A percentile compares a stretch with the other conserved stretches of the same genome.
Evolutionary conservation across 2,113 vertebrate genomes (phyloP).

Genomic region (Tenrec ecaudatus): DNA sequence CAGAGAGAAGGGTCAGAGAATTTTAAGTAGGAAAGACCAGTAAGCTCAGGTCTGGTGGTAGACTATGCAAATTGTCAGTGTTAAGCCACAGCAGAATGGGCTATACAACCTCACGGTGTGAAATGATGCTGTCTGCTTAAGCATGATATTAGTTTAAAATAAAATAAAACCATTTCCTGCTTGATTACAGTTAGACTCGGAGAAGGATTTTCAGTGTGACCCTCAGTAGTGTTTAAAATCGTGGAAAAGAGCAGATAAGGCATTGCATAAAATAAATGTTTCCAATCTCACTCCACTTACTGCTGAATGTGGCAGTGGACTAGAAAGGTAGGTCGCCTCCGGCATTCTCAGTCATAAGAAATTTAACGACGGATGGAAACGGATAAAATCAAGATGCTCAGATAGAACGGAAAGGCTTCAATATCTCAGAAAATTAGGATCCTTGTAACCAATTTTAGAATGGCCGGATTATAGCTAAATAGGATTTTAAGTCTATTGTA

Average conservation of each 20-base stretch:
- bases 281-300: slow-evolving; percentile 84
- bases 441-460: slow-evolving; percentile 85
- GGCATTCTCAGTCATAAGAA: slow-evolving; percentile 84
- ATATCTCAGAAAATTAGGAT: slow-evolving; percentile 86
- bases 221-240: slow-evolving; percentile 83
- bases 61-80: slow-evolving; percentile 61
- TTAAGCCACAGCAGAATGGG: slow-evolving; percentile 69
- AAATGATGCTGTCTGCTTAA: slow-evolving; percentile 84
- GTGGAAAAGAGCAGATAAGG: slow-evolving; percentile 80
- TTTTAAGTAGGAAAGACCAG: background rate
- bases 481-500: slow-evolving; percentile 86
- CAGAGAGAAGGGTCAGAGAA: background rate
- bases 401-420: slow-evolving; percentile 82
- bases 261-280: slow-evolving; percentile 85
- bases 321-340: slow-evolving; percentile 82
- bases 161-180: slow-evolving; percentile 88
- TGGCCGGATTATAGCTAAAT: slow-evolving; percentile 83
- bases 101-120: slow-evolving; percentile 72
- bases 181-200: slow-evolving; percentile 87
- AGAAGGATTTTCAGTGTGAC: slow-evolving; percentile 85
- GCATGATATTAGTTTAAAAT: slow-evolving; percentile 84
- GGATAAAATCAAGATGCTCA: slow-evolving; percentile 84
- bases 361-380: slow-evolving; percentile 88
- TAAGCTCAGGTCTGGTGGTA: background rate
- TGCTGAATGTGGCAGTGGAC: slow-evolving; percentile 79